Evolutionary conservation across 2,797 vertebrate genomes (phyloP).

Genomic region (Aratinga solstitialis): DNA sequence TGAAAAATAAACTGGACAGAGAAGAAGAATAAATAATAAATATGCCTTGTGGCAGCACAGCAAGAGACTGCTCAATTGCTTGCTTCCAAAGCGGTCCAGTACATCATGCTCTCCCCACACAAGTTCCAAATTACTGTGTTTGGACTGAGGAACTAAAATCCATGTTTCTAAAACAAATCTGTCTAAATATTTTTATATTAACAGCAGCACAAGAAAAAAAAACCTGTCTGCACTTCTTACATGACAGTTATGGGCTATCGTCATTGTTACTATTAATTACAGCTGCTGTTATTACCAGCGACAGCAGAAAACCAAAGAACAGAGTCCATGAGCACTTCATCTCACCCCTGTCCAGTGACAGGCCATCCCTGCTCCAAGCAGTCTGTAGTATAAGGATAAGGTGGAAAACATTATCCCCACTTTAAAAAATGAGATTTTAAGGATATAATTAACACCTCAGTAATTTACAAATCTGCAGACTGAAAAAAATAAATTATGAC

Average conservation of each 20-base stretch:
- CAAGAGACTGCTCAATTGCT: neutral
- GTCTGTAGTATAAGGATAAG: neutral
- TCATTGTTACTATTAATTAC: neutral
- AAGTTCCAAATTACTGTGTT: conserved; percentile 2
- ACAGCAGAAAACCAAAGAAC: neutral
- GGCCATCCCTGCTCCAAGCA: neutral
- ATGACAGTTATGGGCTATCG: neutral
- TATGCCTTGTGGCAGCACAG: conserved; percentile 17
- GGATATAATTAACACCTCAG: neutral
- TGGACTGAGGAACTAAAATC: conserved; percentile 24
- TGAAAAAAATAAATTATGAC: neutral
- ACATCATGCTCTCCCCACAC: neutral
- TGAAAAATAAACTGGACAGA: conserved; percentile 50
- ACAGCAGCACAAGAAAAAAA: neutral
- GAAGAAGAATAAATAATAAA: conserved; percentile 60
- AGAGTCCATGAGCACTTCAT: neutral
- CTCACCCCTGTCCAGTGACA: neutral
- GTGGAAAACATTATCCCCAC: neutral
- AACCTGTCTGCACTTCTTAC: neutral
- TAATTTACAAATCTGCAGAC: neutral
- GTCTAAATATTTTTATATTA: conserved; percentile 40
- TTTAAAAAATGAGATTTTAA: neutral
- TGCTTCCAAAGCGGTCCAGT: neutral
- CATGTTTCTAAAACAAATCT: conserved; percentile 42
- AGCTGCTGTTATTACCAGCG: neutral